phyloP scores from a whole-genome alignment of 2,113 vertebrate genomes.

The Turnix velox region DNA sequence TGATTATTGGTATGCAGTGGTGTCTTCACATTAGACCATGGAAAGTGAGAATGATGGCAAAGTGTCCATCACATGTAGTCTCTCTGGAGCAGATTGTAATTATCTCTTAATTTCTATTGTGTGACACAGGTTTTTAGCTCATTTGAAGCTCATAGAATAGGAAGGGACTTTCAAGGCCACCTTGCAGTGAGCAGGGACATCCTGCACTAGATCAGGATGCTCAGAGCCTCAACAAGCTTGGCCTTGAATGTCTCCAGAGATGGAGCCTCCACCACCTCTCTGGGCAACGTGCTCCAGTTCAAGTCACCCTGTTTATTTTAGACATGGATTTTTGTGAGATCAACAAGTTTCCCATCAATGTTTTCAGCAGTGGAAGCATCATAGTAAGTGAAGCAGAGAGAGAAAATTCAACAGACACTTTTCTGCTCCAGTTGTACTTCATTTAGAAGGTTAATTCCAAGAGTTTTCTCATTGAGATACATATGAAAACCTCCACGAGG shows the following conservation, averaged over 20 bases:
- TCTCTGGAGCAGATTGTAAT: neutral
- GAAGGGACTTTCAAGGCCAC: too few species aligned
- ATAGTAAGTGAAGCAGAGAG: neutral
- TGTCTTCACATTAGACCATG: neutral
- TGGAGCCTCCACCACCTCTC: too few species aligned
- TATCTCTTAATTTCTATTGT: neutral
- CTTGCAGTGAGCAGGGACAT: too few species aligned
- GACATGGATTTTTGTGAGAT: neutral
- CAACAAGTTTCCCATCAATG: neutral
- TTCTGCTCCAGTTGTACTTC: neutral
- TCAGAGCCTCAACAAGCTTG: too few species aligned
- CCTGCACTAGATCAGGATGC: too few species aligned
- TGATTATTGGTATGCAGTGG: neutral
- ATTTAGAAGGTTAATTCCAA: neutral
- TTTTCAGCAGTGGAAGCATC: neutral
- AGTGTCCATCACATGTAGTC: neutral
- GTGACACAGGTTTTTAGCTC: neutral
- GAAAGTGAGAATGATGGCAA: neutral
- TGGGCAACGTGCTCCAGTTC: too few species aligned
- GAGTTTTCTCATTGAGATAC: neutral
- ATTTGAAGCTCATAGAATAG: too few species aligned
- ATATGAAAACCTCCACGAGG: neutral
- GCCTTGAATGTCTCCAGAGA: too few species aligned
- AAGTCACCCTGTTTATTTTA: neutral
- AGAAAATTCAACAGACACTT: neutral